Evolutionary conservation across 1,140 invertebrate species (phyloP), one percentile per base, ranked within the genome.

Genomic region (Hyles vespertilio): DNA sequence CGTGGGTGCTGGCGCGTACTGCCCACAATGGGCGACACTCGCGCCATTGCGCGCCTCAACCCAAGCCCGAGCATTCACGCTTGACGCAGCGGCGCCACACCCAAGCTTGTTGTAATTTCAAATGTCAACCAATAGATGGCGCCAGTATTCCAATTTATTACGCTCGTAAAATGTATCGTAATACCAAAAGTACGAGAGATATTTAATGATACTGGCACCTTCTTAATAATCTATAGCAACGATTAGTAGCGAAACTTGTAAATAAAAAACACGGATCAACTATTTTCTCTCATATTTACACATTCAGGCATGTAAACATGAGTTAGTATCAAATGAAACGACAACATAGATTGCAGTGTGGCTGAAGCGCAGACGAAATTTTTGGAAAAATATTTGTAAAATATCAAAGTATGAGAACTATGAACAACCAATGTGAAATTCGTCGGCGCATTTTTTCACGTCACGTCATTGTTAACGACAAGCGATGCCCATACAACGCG

Each of bases 1-100:
- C 0, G 48, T 9, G 34, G 52, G 51, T 11, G 7, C 32, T 44
- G 36, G 36, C 43, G 12, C 46, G 55, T 8, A 43, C n/a, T 52
- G 51, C 49, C 49, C 49, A 50, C 11, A 5, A 3, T 3, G 34
- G 49, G 61, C 62, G 58, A 60, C 44, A 43, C 61, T 63, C 36
- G 74, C 76, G 77, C 68, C 36, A 32, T n/a, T 47, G 76, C 74
- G 74, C 72, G 70, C 83, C 82, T 55, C 77, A 85, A 85, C 85
- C 84, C 81, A 88, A 86, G 83, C 83, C 85, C 85, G 83, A 84
- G 74, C 85, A 88, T 88, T 88, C 85, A 85, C 83, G 85, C 85
- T 79, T 76, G 79, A 85, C 81, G 77, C 64, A 72, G 80, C 58
- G 61, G 69, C 67, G 64, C 54, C 45, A 56, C 34, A 48, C 12